Evolutionary conservation across 2,113 vertebrate species (phyloP), one percentile per base, ranked within the genome.

Genomic region (Ciconia boyciana): DNA sequence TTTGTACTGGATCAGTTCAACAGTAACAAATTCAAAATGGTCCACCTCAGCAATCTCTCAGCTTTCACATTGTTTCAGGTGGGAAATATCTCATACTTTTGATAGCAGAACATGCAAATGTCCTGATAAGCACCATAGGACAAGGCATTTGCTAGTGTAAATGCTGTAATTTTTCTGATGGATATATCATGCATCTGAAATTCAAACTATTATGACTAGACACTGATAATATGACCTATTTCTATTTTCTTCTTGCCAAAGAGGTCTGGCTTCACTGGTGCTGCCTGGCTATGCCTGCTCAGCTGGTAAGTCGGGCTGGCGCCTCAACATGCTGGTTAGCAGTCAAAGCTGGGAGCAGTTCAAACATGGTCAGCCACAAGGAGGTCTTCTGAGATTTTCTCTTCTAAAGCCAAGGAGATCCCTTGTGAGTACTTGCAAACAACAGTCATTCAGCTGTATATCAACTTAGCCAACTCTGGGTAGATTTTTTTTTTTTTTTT

Each of bases 371-470:
- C 90, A 89, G 43, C 44, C 79, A 93, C 0, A 9, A 62, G 78
- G 66, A 89, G 86, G 46, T 68, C 92, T 83, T 88, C 69, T 4
- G 71, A 92, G 85, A 93, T 83, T 66, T 76, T 93, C 68, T 96
- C 64, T 96, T 96, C 92, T 89, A 36, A 81, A 89, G 92, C 90
- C 96, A 92, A 95, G 28, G 43, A 82, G 49, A 52, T 94, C 90
- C 86, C 94, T 87, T 61, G 76, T 52, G 95, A 68, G 80, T 51
- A 46, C 52, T 92, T 78, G 75, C 65, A 96, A 93, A 96, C 90
- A 89, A 89, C 96, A 97, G 69, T 15, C 70, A 95, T 78, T 81
- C 90, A 91, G 89, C 83, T 89, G 77, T 0, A 0, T 58, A 94
- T 89, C 94, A 84, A 48, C 69, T 51, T 28, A 83, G 88, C 76